phyloP scores from a whole-genome alignment of 2,888 invertebrate genomes.

The Stenichneumon culpator region DNA sequence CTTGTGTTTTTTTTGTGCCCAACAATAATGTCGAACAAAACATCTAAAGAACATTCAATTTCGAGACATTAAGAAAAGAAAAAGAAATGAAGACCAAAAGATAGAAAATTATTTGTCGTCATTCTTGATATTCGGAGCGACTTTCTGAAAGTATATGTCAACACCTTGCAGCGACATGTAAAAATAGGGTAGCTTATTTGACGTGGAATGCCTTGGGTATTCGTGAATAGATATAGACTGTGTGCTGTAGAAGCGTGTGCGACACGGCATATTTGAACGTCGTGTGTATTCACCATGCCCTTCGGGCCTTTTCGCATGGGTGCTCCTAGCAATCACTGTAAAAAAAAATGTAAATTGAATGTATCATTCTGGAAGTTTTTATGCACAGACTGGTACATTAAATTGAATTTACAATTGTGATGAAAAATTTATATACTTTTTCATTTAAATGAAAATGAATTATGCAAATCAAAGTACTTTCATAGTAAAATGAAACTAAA shows the following conservation, averaged over 20 bases:
- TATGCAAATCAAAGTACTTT: too few relatives aligned
- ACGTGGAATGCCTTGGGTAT: neutral
- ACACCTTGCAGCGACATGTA: neutral
- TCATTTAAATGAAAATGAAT: too few relatives aligned
- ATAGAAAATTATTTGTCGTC: neutral
- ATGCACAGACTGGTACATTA: too few relatives aligned
- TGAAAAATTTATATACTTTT: too few relatives aligned
- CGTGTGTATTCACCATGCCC: neutral
- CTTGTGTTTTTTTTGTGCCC: neutral
- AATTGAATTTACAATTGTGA: too few relatives aligned
- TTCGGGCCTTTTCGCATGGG: neutral
- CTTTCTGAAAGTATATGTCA: neutral
- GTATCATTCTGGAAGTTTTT: too few relatives aligned
- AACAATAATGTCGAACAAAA: neutral
- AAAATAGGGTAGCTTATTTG: constrained; percentile 8
- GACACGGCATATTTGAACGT: neutral
- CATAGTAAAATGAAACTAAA: too few relatives aligned
- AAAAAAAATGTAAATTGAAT: too few relatives aligned
- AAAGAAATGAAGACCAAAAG: too few relatives aligned
- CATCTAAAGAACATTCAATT: neutral
- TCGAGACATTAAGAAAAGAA: neutral
- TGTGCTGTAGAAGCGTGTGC: neutral
- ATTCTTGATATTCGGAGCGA: neutral
- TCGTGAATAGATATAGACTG: neutral
- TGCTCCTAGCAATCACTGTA: neutral